Base-by-base conservation (phyloP, 2,888 invertebrate species). In the Pelosia muscerda region DNA sequence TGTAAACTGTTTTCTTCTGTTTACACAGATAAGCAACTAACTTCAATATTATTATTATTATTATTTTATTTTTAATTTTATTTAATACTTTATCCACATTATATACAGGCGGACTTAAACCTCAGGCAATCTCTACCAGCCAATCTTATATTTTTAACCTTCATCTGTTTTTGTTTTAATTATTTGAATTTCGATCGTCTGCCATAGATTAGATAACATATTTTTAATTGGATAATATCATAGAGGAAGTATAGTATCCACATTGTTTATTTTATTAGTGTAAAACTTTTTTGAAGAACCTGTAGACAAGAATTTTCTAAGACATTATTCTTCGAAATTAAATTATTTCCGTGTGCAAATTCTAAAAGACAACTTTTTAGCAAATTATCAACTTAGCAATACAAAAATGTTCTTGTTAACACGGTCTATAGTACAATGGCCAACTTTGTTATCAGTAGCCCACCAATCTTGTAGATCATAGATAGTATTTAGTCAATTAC, bases 401-500 rank as follows among this genome's bases (percentile, higher is more conserved):
- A 55, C 55, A 55, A 15, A 25, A 26, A 15, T 11, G 11, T 10
- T 53, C 11, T 26, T 62, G 28, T 28, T 8, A 22, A 3, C 22
- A 22, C 28, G n/a, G 1, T 28, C 9, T 13, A 10, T 19, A 26
- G n/a, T 10, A 65, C 62, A 34, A 31, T 34, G 55, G 62, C 69
- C 59, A 69, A 69, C 69, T 74, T 55, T 26, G 58, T 66, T 66
- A 56, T 63, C 23, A 49, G 11, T n/a, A 55, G 25, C 22, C 28
- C 6, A 55, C 42, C 28, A 53, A 19, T 22, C 4, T 56, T 54
- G 49, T 65, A 65, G 68, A 68, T 64, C 10, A 57, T 34, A 58
- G 69, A 69, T 65, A 62, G 54, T 62, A 59, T 42, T 66, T 63
- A 63, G 57, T 26, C 71, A 71, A 68, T 68, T 69, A 70, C 57